Conservation (phyloP, 2,113 vertebrate species). For the Gymnarchus niloticus region DNA sequence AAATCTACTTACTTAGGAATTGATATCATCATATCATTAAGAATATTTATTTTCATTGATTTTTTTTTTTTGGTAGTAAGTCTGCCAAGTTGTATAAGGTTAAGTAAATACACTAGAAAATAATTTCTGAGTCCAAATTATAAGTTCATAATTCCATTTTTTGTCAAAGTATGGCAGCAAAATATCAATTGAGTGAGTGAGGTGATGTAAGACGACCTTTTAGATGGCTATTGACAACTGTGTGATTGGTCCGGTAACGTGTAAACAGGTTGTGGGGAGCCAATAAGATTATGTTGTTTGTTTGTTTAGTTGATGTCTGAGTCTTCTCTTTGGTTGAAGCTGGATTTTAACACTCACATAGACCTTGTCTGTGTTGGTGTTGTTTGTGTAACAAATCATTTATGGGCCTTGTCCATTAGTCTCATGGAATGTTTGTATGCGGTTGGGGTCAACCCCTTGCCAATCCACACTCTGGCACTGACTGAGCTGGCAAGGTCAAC, state of each 20-base stretch:
- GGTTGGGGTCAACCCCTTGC: not conserved
- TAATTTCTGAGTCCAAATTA: not conserved
- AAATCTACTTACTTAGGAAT: not conserved
- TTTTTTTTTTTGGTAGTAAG: not conserved
- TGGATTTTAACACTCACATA: not conserved
- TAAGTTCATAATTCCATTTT: not conserved
- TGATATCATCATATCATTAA: not conserved
- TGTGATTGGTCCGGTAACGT: not conserved
- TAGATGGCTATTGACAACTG: not conserved
- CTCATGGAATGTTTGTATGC: not conserved
- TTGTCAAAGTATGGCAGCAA: not conserved
- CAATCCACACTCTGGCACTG: not conserved
- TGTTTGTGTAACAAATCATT: slow-evolving; percentile 12
- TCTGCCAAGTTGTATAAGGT: not conserved
- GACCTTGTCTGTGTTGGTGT: slow-evolving; percentile 4
- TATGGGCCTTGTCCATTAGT: not conserved
- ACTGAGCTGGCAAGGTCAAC: not conserved
- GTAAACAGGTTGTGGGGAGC: not conserved
- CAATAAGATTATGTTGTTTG: not conserved
- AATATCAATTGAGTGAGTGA: not conserved
- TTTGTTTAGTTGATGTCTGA: slow-evolving; percentile 7
- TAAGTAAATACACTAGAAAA: no score
- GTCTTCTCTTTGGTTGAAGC: not conserved
- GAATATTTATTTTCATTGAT: not conserved
- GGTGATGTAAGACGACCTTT: not conserved